These are phyloP conservation scores for Rhopalosiphum nymphaeae DNA, from an alignment of 2,888 invertebrate genomes.

Conservation along the genomic window DNA sequence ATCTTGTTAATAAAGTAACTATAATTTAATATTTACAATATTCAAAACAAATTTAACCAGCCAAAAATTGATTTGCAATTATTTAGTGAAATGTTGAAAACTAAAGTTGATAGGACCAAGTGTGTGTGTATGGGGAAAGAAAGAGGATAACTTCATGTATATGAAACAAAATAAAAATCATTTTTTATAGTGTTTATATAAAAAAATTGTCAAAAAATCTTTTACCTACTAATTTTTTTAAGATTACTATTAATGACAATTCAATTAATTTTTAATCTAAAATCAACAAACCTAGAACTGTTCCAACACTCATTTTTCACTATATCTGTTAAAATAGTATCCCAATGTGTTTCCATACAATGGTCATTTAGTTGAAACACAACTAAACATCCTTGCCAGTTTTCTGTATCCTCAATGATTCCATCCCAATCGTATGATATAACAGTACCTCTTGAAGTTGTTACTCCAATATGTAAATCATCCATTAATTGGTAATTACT, in stretches of 20 bases:
- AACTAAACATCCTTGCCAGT: conserved; percentile 72
- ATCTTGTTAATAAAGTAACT: background rate
- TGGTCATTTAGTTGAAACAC: conserved; percentile 70
- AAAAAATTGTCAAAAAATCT: background rate
- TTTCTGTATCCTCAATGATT: conserved; percentile 72
- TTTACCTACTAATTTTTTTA: background rate
- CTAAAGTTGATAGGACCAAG: too few relatives aligned
- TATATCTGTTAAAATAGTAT: conserved; percentile 77
- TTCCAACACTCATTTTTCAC: conserved; percentile 68
- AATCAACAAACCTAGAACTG: conserved; percentile 40
- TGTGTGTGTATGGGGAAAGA: too few relatives aligned
- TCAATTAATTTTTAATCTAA: background rate
- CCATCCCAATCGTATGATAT: conserved; percentile 89
- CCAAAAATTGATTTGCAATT: too few relatives aligned
- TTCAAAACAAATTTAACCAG: background rate
- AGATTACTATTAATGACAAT: background rate
- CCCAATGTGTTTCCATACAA: conserved; percentile 80
- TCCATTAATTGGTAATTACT: conserved; percentile 86
- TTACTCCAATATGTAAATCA: conserved; percentile 92
- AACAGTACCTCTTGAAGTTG: conserved; percentile 83
- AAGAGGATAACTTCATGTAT: too few relatives aligned
- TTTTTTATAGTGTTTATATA: background rate
- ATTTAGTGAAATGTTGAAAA: too few relatives aligned
- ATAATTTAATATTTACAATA: background rate
- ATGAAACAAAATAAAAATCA: too few relatives aligned